Evolutionary conservation across 2,797 vertebrate species (phyloP).

Genomic region (Dryobates pubescens): DNA sequence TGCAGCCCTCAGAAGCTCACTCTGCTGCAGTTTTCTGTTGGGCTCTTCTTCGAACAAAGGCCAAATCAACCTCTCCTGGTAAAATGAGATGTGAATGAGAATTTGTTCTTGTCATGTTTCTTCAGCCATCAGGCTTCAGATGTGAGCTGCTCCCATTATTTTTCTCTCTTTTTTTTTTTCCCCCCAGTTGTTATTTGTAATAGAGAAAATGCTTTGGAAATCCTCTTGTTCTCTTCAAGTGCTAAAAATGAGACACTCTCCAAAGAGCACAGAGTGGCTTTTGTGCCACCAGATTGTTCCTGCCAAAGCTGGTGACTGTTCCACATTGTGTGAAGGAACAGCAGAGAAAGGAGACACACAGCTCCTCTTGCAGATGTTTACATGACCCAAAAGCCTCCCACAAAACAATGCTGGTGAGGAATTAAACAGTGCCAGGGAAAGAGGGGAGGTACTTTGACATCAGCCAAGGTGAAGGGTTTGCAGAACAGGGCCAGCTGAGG

Average conservation of each 20-base stretch:
- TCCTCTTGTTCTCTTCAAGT: not conserved
- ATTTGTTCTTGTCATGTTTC: not conserved
- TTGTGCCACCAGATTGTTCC: not conserved
- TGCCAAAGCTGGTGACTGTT: not conserved
- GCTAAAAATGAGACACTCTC: not conserved
- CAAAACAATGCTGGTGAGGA: not conserved
- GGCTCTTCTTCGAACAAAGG: not conserved
- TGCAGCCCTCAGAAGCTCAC: accelerated
- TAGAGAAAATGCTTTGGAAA: not conserved
- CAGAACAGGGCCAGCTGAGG: no score
- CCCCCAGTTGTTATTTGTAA: not conserved
- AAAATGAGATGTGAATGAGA: not conserved
- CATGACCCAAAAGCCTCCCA: not conserved
- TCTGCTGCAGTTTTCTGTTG: not conserved
- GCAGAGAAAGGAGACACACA: not conserved
- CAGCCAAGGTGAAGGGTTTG: no score
- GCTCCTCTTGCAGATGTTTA: not conserved
- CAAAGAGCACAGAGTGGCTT: not conserved
- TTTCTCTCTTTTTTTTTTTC: not conserved
- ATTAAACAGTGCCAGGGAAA: not conserved
- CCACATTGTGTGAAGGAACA: not conserved
- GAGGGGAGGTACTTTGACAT: accelerated
- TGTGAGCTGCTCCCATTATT: not conserved
- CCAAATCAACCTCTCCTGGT: not conserved
- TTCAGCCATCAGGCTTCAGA: not conserved